Base-by-base conservation (phyloP, 2,797 vertebrate species). In the Varecia variegata region DNA sequence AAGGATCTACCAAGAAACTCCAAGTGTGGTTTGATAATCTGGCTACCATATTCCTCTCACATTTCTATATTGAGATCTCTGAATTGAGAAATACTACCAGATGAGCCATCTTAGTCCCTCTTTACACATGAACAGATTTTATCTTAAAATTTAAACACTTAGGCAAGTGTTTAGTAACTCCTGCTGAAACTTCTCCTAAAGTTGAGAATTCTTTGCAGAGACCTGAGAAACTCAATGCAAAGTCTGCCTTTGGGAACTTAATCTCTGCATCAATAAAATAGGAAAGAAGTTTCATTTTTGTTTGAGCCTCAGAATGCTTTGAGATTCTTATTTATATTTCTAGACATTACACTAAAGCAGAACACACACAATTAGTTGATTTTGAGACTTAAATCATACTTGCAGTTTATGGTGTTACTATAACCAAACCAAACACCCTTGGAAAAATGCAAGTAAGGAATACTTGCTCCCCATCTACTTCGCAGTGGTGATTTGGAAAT, bases 401-500 rank as follows among this genome's bases (percentile, higher is more conserved):
- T 56, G 13, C 11, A 62, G 15, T 56, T 85, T 52, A n/a, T 25
- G 32, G 0, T n/a, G 52, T 73, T 71, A 50, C 17, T 45, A 3
- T 79, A 54, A 92, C 47, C 11, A 88, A 80, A 25, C 30, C 30
- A 81, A 84, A 67, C 12, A 12, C 23, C 35, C 7, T 76, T 58
- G 58, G 13, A 32, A 92, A n/a, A 60, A 77, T 54, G 38, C 62
- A 82, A 56, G 15, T 14, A 35, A 85, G 89, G 21, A 87, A 85
- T 73, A 2, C 8, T 35, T 56, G 5, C 35, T 92, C 7, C 74
- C 38, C 8, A n/a, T 62, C 14, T 91, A 70, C 23, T 88, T 82
- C 35, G 71, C 35, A n/a, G 5, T 43, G 23, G 32, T 67, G 21
- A 97, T 67, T 91, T 88, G 21, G 74, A 89, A 96, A 90, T 87